Evolutionary conservation across 92 coral and sea anemone genomes (phyloP).

Genomic region (Montipora capitata): DNA sequence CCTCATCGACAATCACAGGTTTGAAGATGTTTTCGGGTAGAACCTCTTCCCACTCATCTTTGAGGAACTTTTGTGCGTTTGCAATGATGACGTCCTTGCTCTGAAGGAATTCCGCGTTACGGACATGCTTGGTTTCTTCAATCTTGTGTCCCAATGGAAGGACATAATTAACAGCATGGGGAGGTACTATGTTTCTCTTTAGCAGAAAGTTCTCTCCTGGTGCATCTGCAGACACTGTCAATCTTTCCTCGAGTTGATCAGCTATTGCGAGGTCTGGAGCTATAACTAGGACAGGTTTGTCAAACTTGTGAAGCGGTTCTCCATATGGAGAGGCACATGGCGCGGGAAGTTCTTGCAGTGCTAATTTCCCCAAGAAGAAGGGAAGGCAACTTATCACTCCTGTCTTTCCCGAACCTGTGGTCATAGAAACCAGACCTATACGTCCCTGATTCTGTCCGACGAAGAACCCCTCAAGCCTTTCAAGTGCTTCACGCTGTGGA

Average conservation of each 20-base stretch:
- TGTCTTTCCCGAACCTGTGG: no score
- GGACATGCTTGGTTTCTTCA: not conserved
- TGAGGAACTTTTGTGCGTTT: slow-evolving; percentile 56
- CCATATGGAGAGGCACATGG: no score
- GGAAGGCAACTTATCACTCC: no score
- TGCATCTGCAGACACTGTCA: not conserved
- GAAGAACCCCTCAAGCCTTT: no score
- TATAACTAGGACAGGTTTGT: not conserved
- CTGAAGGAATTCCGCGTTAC: not conserved
- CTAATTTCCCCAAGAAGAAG: no score
- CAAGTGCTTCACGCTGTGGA: no score
- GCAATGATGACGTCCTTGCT: slow-evolving; percentile 46
- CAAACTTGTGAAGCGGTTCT: no score
- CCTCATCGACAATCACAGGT: slow-evolving; percentile 64
- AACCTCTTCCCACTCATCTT: slow-evolving; percentile 33
- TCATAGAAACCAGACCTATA: no score
- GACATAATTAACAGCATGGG: not conserved
- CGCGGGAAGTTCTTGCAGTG: no score
- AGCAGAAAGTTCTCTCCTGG: slow-evolving; percentile 45
- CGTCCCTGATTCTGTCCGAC: no score
- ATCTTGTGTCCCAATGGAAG: slow-evolving; percentile 27
- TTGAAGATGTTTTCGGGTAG: slow-evolving; percentile 44
- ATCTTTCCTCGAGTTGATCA: slow-evolving; percentile 33
- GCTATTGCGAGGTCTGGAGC: slow-evolving; percentile 61
- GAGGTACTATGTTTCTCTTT: slow-evolving; percentile 26